These are phyloP conservation scores for Ennomos quercinarius DNA, from an alignment of 2,888 invertebrate species.

Conservation along the genomic window DNA sequence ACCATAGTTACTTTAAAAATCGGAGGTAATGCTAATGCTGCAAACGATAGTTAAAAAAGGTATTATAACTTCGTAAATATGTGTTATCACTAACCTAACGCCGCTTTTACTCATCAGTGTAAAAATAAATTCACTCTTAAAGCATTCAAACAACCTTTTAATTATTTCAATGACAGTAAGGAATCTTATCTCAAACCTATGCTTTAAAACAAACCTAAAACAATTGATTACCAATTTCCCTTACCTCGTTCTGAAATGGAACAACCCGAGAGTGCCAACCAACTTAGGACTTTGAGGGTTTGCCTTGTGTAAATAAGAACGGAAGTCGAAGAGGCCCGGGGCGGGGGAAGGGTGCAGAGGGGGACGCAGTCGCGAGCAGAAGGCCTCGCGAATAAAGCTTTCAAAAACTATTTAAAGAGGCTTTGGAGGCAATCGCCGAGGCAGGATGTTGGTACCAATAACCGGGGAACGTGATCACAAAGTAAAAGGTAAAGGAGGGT, in stretches of 20 bases:
- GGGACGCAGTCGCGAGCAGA: slow-evolving; percentile 58
- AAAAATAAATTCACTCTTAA: too few relatives aligned
- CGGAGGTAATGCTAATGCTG: too few relatives aligned
- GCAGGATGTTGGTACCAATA: slow-evolving; percentile 47
- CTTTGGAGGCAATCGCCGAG: slow-evolving; percentile 66
- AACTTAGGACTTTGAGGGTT: slow-evolving; percentile 70
- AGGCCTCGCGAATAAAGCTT: slow-evolving; percentile 62
- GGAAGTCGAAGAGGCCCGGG: slow-evolving; percentile 51
- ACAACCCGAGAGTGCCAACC: slow-evolving; percentile 57
- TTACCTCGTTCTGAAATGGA: slow-evolving; percentile 52
- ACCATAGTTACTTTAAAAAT: too few relatives aligned
- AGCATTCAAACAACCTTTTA: slow-evolving; percentile 23
- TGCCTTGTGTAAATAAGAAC: slow-evolving; percentile 73
- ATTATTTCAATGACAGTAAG: slow-evolving; percentile 8
- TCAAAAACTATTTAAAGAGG: slow-evolving; percentile 79
- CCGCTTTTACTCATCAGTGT: too few relatives aligned
- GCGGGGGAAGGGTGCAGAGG: slow-evolving; percentile 18
- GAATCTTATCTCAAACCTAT: slow-evolving; percentile 28
- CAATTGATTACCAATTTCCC: slow-evolving; percentile 46
- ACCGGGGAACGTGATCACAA: slow-evolving; percentile 31
- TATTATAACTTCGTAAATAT: too few relatives aligned
- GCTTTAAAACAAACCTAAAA: slow-evolving; percentile 36
- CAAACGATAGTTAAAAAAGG: too few relatives aligned
- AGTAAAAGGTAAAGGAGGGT: slow-evolving; percentile 24
- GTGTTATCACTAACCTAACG: too few relatives aligned